Evolutionary conservation across 2,888 invertebrate genomes (phyloP), one percentile per base, ranked within the genome.

Genomic region (Pterostichus niger): DNA sequence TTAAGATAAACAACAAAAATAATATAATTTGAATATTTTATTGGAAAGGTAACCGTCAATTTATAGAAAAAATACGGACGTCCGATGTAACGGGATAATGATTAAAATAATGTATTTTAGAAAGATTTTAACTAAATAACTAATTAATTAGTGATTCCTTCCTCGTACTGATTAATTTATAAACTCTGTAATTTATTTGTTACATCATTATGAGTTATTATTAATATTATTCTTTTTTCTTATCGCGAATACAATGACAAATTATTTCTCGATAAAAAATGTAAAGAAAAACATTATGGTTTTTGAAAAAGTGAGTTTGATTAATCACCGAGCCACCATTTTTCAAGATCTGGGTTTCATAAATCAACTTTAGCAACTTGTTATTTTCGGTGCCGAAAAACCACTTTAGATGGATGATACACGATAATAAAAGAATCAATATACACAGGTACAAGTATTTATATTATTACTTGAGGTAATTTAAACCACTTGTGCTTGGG

Each of bases 351-450:
- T 64, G 4, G 11, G 44, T 44, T 24, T 44, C 68, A 71, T 71
- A 71, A 71, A 71, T 71, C 68, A 71, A 44, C 40, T 71, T 71
- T 71, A 44, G 68, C 68, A 40, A 71, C 44, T 44, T 71, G 68
- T 44, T 71, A 71, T 71, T 71, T 44, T 40, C 24, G 68, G 15
- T 71, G 44, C 40, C 40, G 68, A 71, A 71, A 64, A 44, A 17
- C 68, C 44, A 17, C 68, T 71, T 31, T 44, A 17, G 68, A 10
- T 44, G 40, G 13, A 44, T 17, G 44, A 17, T 15, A 71, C 17
- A 35, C 35, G 11, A 59, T 24, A 59, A 59, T 59, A 59, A 59
- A 68, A 40, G 64, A 68, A 68, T 68, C 64, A 13, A 68, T 68
- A 68, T 24, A 24, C 24, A 24, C 24, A 24, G 24, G 24, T 24